Percentiles rank a stretch among this genome's conserved stretches.
Evolutionary conservation across 2,113 vertebrate genomes (phyloP).

Genomic region (Nesoenas mayeri): DNA sequence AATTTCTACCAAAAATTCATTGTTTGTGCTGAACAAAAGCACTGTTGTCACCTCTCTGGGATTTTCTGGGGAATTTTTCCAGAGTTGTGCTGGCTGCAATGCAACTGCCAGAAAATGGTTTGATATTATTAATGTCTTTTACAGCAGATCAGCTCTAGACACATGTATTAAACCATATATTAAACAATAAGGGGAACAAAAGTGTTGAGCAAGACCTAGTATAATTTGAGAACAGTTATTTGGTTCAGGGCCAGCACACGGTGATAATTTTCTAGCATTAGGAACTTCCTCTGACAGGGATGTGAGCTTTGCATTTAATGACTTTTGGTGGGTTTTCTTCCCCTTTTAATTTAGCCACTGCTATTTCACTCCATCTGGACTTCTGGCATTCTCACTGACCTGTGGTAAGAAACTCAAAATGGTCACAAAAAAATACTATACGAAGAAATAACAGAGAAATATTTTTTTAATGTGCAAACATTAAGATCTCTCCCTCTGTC

Average conservation of each 20-base stretch:
- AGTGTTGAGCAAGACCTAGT: background rate
- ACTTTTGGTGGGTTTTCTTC: background rate
- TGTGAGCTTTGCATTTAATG: background rate
- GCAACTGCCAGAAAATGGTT: background rate
- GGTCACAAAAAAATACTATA: fast-evolving
- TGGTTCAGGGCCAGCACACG: background rate
- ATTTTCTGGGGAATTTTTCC: background rate
- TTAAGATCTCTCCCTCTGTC: background rate
- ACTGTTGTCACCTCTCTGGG: background rate
- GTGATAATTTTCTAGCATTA: background rate
- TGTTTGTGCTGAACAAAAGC: background rate
- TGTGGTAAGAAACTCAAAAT: background rate
- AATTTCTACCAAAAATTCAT: background rate
- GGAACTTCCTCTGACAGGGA: background rate
- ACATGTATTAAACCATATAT: background rate
- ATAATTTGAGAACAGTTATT: background rate
- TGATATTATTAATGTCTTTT: background rate
- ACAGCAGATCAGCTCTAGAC: background rate
- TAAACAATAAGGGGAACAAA: background rate
- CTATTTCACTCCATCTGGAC: background rate
- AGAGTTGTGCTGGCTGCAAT: background rate
- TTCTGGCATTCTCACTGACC: background rate
- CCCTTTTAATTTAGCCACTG: background rate
- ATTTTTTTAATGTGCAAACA: background rate
- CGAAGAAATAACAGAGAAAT: background rate